These are phyloP conservation scores for Nesogale talazaci DNA, from an alignment of 2,113 vertebrate genomes.

Conservation along the genomic window DNA sequence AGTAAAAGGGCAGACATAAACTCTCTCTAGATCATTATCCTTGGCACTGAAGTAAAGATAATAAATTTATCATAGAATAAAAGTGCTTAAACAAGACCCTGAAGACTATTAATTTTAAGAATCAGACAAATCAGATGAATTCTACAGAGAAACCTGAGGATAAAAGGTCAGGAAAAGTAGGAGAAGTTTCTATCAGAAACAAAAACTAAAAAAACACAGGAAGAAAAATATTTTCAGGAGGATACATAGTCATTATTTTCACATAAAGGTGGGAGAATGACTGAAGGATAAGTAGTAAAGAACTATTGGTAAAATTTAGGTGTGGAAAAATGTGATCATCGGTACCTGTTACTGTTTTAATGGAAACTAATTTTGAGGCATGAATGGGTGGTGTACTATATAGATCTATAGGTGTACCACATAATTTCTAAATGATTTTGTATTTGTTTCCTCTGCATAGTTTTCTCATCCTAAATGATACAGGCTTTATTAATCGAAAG, in stretches of 20 bases:
- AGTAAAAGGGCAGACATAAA: not conserved
- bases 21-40: not conserved
- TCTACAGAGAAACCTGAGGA: not conserved
- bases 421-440: not conserved
- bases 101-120: not conserved
- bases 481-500: not conserved
- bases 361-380: conserved; percentile 7
- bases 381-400: not conserved
- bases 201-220: not conserved
- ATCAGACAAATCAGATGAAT: not conserved
- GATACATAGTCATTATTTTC: not conserved
- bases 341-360: not conserved
- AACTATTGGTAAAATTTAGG: not conserved
- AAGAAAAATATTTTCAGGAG: not conserved
- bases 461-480: not conserved
- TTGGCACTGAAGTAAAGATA: not conserved
- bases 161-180: not conserved
- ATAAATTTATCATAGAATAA: not conserved
- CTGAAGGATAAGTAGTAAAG: not conserved
- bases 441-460: not conserved
- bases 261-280: not conserved
- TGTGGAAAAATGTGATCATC: not conserved
- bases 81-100: not conserved
- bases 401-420: not conserved
- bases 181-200: not conserved